Conservation (phyloP, 2,888 invertebrate species). For the Clepsis dumicolana region DNA sequence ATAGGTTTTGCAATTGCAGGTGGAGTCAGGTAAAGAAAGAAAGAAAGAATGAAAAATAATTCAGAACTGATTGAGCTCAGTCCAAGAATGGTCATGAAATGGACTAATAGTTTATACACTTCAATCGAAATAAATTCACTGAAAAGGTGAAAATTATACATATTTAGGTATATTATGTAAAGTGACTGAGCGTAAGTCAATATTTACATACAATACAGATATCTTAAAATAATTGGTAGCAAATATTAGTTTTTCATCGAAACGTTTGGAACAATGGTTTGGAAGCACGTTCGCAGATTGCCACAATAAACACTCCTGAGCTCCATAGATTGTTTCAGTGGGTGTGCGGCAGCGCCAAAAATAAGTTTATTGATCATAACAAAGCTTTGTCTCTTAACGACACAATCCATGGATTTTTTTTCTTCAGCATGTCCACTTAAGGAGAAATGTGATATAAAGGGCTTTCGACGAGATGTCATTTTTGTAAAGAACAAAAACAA, state of each 20-base stretch:
- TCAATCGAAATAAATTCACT: background rate
- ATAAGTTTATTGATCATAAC: slow-evolving; percentile 43
- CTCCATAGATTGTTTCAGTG: slow-evolving; percentile 22
- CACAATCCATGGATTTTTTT: slow-evolving; percentile 16
- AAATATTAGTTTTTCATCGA: slow-evolving; percentile 20
- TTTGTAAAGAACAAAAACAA: background rate
- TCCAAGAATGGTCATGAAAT: background rate
- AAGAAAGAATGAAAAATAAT: too few relatives aligned
- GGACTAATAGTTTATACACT: background rate
- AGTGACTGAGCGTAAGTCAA: slow-evolving; percentile 3
- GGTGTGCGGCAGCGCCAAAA: slow-evolving; percentile 32
- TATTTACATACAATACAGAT: background rate
- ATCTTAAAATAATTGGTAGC: slow-evolving; percentile 6
- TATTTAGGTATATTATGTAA: slow-evolving; percentile 12
- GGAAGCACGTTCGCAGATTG: slow-evolving; percentile 25
- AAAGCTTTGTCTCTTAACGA: slow-evolving; percentile 29
- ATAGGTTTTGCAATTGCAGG: too few relatives aligned
- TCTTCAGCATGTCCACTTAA: background rate
- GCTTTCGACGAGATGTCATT: background rate
- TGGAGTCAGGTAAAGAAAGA: background rate
- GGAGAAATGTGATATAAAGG: background rate
- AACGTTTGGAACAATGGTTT: too few relatives aligned
- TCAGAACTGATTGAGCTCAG: background rate
- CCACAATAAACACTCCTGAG: slow-evolving; percentile 22
- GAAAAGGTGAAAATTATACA: background rate